phyloP scores from a whole-genome alignment of 2,113 vertebrate species.

The Heterocephalus glaber region DNA sequence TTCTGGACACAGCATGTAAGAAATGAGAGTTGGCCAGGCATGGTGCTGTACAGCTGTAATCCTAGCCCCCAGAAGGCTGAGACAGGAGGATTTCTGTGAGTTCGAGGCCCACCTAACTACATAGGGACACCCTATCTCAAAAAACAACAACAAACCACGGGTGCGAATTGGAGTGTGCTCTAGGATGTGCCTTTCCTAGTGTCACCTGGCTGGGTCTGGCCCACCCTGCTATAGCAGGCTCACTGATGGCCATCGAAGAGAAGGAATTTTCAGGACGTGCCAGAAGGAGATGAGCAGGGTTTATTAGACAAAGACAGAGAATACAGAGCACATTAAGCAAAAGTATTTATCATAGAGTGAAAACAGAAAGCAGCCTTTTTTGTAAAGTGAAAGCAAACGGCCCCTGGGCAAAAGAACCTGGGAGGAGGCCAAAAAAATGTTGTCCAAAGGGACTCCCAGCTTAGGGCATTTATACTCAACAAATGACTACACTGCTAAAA shows the following conservation, averaged over 20 bases:
- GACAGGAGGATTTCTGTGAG: background rate
- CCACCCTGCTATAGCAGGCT: background rate
- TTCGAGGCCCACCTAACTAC: background rate
- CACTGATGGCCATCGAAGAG: background rate
- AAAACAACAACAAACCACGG: background rate
- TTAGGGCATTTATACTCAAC: background rate
- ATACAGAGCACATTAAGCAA: background rate
- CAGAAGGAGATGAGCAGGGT: background rate
- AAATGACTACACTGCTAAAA: background rate
- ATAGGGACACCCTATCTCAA: background rate
- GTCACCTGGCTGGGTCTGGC: background rate
- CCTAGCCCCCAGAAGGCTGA: background rate
- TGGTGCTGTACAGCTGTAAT: background rate
- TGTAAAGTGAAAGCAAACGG: background rate
- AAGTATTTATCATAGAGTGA: background rate
- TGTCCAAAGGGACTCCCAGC: background rate
- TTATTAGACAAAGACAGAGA: too few species aligned
- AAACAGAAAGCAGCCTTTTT: background rate
- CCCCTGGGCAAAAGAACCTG: background rate
- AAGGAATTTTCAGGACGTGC: background rate
- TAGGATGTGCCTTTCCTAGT: background rate
- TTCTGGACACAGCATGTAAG: background rate
- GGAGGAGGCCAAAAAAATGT: background rate
- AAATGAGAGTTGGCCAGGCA: background rate
- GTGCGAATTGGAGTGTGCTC: background rate